Percentiles rank a stretch among this genome's conserved stretches.
phyloP scores from a whole-genome alignment of 2,797 vertebrate species.

The Parauchenoglanis ngamensis region DNA sequence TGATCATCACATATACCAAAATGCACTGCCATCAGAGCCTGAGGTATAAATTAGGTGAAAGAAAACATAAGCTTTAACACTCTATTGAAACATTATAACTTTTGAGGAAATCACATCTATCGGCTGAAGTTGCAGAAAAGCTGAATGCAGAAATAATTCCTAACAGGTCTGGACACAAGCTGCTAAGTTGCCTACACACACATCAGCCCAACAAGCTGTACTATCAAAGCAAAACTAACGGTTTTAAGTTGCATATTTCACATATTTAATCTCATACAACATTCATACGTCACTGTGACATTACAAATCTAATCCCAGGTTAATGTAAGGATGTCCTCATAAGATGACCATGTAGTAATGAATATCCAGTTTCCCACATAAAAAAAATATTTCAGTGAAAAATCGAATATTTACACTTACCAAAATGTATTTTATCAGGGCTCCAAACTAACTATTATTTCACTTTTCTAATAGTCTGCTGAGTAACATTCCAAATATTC shows the following conservation, averaged over 20 bases:
- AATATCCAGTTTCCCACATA: not conserved
- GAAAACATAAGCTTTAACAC: not conserved
- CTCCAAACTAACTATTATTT: not conserved
- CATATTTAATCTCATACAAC: not conserved
- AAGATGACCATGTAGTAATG: not conserved
- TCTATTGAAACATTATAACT: not conserved
- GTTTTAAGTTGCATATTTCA: not conserved
- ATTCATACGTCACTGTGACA: too few relatives aligned
- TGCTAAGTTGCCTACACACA: constrained; percentile 60
- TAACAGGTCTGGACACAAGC: constrained; percentile 80
- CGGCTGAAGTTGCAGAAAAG: constrained; percentile 7
- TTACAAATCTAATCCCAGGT: not conserved
- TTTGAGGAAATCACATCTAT: constrained; percentile 19
- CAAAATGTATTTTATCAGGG: not conserved
- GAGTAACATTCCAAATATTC: not conserved
- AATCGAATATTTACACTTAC: not conserved
- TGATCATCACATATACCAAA: not conserved
- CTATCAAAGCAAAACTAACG: not conserved
- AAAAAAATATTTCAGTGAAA: not conserved
- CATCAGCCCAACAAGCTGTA: constrained; percentile 61
- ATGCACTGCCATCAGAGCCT: not conserved
- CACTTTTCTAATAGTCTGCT: not conserved
- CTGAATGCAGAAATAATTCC: constrained; percentile 69
- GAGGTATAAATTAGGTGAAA: not conserved
- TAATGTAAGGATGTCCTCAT: not conserved